phyloP scores from a whole-genome alignment of 2,888 invertebrate genomes.

The Andrena haemorrhoa region DNA sequence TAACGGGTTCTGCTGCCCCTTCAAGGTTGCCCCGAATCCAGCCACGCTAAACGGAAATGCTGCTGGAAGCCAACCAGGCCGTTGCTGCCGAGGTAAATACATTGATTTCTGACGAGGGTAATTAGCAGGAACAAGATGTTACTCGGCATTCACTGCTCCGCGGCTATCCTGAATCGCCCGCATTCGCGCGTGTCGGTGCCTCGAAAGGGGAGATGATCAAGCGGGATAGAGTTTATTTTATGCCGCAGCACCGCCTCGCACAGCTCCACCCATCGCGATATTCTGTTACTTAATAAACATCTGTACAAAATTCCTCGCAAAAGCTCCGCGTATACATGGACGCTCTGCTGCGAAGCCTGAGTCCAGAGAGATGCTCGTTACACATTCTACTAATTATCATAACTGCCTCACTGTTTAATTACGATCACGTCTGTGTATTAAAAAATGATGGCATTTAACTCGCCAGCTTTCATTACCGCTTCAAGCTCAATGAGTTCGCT shows the following conservation, averaged over 20 bases:
- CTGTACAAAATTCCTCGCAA: conserved; percentile 8
- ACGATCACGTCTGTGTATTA: background rate
- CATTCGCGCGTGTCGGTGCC: background rate
- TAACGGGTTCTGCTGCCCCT: conserved; percentile 63
- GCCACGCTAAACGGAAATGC: conserved; percentile 36
- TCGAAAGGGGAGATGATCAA: conserved; percentile 10
- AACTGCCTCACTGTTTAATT: conserved; percentile 26
- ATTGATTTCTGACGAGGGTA: conserved; percentile 39
- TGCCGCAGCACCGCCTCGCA: background rate
- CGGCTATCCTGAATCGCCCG: conserved; percentile 13
- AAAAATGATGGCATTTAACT: too few species aligned
- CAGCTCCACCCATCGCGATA: background rate
- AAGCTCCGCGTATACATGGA: conserved; percentile 3
- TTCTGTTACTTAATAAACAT: conserved; percentile 25
- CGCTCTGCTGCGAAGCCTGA: background rate
- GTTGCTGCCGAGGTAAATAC: conserved; percentile 38
- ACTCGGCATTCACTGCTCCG: background rate
- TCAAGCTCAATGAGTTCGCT: background rate
- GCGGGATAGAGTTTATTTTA: background rate
- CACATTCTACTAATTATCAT: background rate
- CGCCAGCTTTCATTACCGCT: background rate
- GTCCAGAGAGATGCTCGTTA: background rate
- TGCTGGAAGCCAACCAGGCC: conserved; percentile 24
- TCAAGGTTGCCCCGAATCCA: conserved; percentile 63
- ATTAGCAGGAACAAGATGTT: conserved; percentile 40